A percentile compares a stretch with the other conserved stretches of the same genome.
Conservation (phyloP, 2,113 vertebrate genomes). For the Capreolus pygargus region DNA sequence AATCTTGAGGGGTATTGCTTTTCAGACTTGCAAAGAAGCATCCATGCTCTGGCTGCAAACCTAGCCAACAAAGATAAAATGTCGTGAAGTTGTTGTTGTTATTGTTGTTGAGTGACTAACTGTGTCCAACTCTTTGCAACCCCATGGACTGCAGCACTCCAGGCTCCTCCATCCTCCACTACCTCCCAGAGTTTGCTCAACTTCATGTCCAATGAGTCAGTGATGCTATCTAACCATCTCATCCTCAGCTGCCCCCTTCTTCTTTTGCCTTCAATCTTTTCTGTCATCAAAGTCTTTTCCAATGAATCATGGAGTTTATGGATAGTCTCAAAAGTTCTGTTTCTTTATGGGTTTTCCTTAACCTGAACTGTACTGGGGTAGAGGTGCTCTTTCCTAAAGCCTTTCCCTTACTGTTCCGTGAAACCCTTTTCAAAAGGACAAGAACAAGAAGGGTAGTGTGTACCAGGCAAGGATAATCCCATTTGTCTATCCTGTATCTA, state of each 20-base stretch:
- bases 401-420: not conserved
- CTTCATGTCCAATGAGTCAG: not conserved
- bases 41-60: not conserved
- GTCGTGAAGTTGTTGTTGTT: not conserved
- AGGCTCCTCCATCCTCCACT: not conserved
- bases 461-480: not conserved
- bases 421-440: not conserved
- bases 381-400: not conserved
- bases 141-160: not conserved
- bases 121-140: not conserved
- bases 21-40: not conserved
- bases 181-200: not conserved
- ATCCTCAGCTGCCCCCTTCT: not conserved
- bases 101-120: not conserved
- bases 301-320: accelerated
- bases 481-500: not conserved
- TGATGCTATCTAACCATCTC: not conserved
- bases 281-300: not conserved
- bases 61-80: not conserved
- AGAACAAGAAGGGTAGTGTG: not conserved
- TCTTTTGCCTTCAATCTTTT: not conserved
- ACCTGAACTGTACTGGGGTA: not conserved
- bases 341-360: not conserved
- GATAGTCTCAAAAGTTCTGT: not conserved
- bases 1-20: accelerated